A percentile compares a stretch with the other conserved stretches of the same genome.
phyloP scores from a whole-genome alignment of 2,113 vertebrate species.

The Pteropus alecto region DNA sequence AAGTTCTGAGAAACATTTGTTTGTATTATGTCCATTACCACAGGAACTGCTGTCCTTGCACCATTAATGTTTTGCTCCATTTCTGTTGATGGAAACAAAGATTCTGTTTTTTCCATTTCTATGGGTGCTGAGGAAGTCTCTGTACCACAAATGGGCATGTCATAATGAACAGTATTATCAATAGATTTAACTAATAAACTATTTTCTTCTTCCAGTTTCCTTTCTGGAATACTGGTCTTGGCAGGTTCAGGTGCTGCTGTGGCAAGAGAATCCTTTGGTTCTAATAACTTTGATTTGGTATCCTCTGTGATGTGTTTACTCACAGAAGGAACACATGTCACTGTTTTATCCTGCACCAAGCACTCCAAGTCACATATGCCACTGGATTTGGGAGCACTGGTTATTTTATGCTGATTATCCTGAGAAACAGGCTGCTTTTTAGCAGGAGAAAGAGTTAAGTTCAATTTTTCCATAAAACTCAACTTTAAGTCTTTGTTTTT shows the following conservation, averaged over 20 bases:
- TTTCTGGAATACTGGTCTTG: constrained; percentile 14
- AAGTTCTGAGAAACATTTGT: constrained; percentile 53
- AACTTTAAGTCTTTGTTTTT: constrained; percentile 88
- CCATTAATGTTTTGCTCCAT: background rate
- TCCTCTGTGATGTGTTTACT: constrained; percentile 42
- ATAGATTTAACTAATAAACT: constrained; percentile 36
- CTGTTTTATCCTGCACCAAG: constrained; percentile 41
- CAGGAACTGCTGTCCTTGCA: background rate
- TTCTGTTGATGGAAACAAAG: constrained; percentile 6
- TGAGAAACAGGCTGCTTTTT: constrained; percentile 85
- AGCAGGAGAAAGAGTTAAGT: constrained; percentile 95
- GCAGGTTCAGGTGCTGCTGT: background rate
- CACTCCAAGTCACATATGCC: constrained; percentile 42
- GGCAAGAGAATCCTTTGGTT: constrained; percentile 49
- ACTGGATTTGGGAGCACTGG: constrained; percentile 31
- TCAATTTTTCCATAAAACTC: constrained; percentile 97
- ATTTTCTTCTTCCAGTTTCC: constrained; percentile 53
- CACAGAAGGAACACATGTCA: constrained; percentile 30
- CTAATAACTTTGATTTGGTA: background rate
- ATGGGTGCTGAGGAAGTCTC: constrained; percentile 3
- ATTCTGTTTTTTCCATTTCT: constrained; percentile 29
- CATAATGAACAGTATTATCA: background rate
- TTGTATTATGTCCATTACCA: background rate
- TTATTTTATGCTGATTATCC: constrained; percentile 37
- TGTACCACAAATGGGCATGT: constrained; percentile 25